phyloP scores from a whole-genome alignment of 2,113 vertebrate genomes.

The Leptobrachium ailaonicum region DNA sequence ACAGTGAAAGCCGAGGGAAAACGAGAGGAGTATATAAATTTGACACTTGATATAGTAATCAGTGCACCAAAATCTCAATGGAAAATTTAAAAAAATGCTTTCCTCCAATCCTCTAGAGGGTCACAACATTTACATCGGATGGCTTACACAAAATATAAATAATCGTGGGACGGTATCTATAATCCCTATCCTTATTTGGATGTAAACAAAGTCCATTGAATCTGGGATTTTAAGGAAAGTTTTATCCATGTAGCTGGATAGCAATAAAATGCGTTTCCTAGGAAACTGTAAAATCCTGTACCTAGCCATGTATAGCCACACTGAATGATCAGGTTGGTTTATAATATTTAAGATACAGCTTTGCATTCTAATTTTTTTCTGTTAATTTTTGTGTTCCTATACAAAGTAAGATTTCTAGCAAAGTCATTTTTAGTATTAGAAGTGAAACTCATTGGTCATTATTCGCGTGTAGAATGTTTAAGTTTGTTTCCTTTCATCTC shows the following conservation, averaged over 20 bases:
- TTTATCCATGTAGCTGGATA: slow-evolving; percentile 92
- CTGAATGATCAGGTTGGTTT: slow-evolving; percentile 73
- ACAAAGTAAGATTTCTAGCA: slow-evolving; percentile 58
- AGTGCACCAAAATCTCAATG: slow-evolving; percentile 62
- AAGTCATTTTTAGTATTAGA: slow-evolving; percentile 57
- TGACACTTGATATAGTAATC: slow-evolving; percentile 54
- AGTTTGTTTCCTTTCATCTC: neutral
- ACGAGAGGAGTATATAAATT: slow-evolving; percentile 54
- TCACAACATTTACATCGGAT: slow-evolving; percentile 72
- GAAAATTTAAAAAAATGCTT: slow-evolving; percentile 53
- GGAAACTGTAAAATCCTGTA: slow-evolving; percentile 94
- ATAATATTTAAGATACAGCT: slow-evolving; percentile 72
- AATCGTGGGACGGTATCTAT: slow-evolving; percentile 70
- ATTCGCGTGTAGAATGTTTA: slow-evolving; percentile 50
- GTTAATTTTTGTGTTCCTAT: slow-evolving; percentile 64
- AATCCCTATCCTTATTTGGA: slow-evolving; percentile 75
- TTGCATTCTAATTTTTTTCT: slow-evolving; percentile 60
- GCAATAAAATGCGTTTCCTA: slow-evolving; percentile 94
- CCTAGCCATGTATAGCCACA: slow-evolving; percentile 84
- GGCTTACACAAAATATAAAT: slow-evolving; percentile 74
- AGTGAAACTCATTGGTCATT: slow-evolving; percentile 62
- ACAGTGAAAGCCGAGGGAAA: slow-evolving; percentile 58
- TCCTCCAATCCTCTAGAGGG: slow-evolving; percentile 67
- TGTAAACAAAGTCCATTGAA: slow-evolving; percentile 80
- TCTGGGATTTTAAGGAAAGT: slow-evolving; percentile 81